Evolutionary conservation across 2,113 vertebrate genomes (phyloP), one percentile per base, ranked within the genome.

Genomic region (Pavo muticus): DNA sequence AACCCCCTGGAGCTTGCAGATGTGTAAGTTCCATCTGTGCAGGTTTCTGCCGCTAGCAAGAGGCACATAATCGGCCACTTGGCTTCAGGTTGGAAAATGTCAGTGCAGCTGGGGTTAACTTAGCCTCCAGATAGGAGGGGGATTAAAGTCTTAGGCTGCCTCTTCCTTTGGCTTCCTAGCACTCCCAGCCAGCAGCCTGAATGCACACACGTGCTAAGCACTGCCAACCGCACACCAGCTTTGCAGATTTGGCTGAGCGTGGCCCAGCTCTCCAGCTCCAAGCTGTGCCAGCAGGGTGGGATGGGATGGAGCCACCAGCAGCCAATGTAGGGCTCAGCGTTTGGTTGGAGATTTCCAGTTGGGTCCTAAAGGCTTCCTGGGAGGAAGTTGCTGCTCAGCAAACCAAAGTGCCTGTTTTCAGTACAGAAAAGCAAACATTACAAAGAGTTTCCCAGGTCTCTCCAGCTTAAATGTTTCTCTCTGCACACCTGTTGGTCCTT

Each of bases 91-190:
- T 27, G 68, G 65, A 86, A 90, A 84, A 60, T 1, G 6, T 39
- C 77, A 0, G 6, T 1, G 30, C 12, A 27, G 48, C 3, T 67
- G 52, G 59, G 48, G 54, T 6, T 86, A 56, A 44, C 48, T 90
- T 76, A 84, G 86, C 63, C 69, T 70, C 14, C 37, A 14, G 47
- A 1, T 11, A 93, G 35, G 39, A 67, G 7, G 24, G 45, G 44
- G 80, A 91, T 91, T 92, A 75, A 91, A 92, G 93, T 81, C 87
- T 94, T 83, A 80, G 5, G 10, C 5, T 40, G 24, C 24, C 32
- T 44, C 73, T 91, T 77, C 80, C 80, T 87, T 45, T 40, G 64
- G 73, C 64, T 84, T 3, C 37, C 27, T 13, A 77, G 84, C 65
- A 79, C 4, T 24, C 37, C 40, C 44, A 44, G 88, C 39, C 25